Evolutionary conservation across 2,113 vertebrate species (phyloP).

Genomic region (Saguinus midas): DNA sequence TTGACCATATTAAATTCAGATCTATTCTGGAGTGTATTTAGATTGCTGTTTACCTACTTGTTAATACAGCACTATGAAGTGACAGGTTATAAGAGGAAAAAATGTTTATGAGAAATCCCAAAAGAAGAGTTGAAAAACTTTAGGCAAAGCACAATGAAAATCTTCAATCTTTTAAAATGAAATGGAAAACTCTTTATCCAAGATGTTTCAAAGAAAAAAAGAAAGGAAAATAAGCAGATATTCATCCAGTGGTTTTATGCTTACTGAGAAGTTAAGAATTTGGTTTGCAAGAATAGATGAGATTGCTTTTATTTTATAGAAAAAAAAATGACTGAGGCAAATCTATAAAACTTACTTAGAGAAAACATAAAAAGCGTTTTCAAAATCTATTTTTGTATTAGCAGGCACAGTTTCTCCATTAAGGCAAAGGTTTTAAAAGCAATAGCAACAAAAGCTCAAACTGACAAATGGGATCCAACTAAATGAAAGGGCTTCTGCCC

Average conservation of each 20-base stretch:
- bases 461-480: no score
- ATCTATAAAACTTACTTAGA: neutral
- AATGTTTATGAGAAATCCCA: neutral
- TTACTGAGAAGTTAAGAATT: neutral
- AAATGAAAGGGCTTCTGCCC: no score
- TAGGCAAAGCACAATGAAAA: neutral
- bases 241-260: neutral
- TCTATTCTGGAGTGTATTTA: neutral
- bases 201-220: neutral
- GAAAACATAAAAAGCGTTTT: neutral
- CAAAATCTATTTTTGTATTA: neutral
- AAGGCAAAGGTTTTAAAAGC: neutral
- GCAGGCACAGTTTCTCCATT: neutral
- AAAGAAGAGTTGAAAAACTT: neutral
- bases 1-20: neutral
- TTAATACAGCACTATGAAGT: neutral
- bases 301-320: neutral
- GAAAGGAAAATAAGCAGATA: neutral
- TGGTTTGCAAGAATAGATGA: neutral
- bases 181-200: neutral
- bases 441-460: no score
- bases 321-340: neutral
- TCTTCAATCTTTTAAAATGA: neutral
- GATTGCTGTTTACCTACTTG: neutral
- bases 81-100: neutral